Base-by-base conservation (phyloP, 2,888 invertebrate species). In the Apamea epomidion region DNA sequence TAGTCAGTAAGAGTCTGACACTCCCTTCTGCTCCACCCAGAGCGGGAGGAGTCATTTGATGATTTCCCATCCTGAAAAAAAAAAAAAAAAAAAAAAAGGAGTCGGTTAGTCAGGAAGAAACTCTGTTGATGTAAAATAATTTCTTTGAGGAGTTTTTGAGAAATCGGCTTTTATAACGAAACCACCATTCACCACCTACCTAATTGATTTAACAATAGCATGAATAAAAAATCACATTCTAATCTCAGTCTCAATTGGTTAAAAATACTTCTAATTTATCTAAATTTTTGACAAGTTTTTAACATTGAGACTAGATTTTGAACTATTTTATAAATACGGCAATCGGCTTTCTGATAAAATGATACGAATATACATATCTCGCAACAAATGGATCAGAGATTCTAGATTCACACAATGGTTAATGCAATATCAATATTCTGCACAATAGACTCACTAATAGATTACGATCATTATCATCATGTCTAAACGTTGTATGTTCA, bases 361-460 rank as follows among this genome's bases (percentile, higher is more conserved):
- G 0, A n/a, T 69, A 6, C 8, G 10, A 7, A 8, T 3, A 42
- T 60, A 60, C 12, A 60, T 6, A 21, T 45, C 6, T 69, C 12
- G 18, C 18, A 45, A 69, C 29, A 68, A 45, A 45, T 10, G n/a
- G 10, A n/a, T 69, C 18, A 45, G n/a, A 45, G 68, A 37, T 37
- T 65, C 12, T 45, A 67, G 25, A 42, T 42, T 64, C 29, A 62
- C 16, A 68, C 7, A 25, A 42, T 42, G 14, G 21, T 25, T n/a
- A n/a, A 14, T 37, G 12, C 25, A 51, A 18, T 10, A 25, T 21
- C 6, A n/a, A 37, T 42, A 72, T 21, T 45, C 21, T 29, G 21
- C 21, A 67, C 67, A 64, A 32, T 58, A 64, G 16, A 62, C 62
- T 32, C 54, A 16, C 76, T 70, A 70, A 82, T 16, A 70, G 60